Percentiles rank a stretch among this genome's conserved stretches.
These are phyloP conservation scores for Lineus longissimus DNA, from an alignment of 1,140 invertebrate genomes.

Conservation along the genomic window DNA sequence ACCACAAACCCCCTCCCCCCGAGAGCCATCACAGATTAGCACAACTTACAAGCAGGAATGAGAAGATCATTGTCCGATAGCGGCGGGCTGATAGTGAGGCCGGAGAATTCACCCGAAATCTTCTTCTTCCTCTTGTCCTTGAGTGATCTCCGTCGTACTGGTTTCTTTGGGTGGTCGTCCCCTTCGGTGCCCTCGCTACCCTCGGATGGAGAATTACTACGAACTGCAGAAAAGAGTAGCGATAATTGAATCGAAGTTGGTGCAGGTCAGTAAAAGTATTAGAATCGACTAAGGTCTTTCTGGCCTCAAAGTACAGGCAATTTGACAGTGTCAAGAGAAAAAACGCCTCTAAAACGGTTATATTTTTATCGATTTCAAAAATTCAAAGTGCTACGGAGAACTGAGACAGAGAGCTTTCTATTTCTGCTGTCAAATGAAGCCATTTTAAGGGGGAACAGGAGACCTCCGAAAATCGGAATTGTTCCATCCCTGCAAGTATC, in stretches of 20 bases:
- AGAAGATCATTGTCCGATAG: slow-evolving; percentile 28
- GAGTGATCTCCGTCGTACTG: slow-evolving; percentile 27
- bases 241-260: not conserved
- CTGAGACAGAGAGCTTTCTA: too few relatives aligned
- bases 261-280: not conserved
- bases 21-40: not conserved
- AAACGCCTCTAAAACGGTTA: too few relatives aligned
- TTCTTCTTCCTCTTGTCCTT: slow-evolving; percentile 63
- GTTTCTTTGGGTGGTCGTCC: slow-evolving; percentile 43
- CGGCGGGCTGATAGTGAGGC: slow-evolving; percentile 24
- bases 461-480: too few relatives aligned
- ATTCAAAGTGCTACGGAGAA: too few relatives aligned
- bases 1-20: too few relatives aligned
- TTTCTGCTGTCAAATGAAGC: too few relatives aligned
- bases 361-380: too few relatives aligned
- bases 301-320: too few relatives aligned
- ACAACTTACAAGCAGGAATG: slow-evolving; percentile 11
- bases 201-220: slow-evolving; percentile 55
- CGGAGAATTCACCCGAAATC: not conserved
- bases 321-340: too few relatives aligned
- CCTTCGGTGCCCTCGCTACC: slow-evolving; percentile 56
- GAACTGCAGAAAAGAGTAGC: slow-evolving; percentile 23
- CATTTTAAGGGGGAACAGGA: too few relatives aligned
- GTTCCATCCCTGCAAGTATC: too few relatives aligned
- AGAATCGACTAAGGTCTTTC: too few relatives aligned